Evolutionary conservation across 2,888 invertebrate genomes (phyloP).

Genomic region (Habrosyne pyritoides): DNA sequence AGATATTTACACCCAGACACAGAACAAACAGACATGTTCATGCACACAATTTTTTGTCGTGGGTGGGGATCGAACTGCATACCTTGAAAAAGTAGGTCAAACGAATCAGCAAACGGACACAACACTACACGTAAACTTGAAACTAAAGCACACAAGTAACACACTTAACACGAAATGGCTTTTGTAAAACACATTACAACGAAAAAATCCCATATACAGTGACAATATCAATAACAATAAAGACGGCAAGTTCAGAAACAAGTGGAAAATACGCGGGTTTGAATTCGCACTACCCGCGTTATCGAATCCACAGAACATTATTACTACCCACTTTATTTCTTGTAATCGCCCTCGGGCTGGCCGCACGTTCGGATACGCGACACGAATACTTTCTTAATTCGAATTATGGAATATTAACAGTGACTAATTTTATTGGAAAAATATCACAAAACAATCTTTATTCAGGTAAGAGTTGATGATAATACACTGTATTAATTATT

Average conservation of each 20-base stretch:
- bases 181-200: background rate
- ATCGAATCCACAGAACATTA: background rate
- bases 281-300: background rate
- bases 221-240: background rate
- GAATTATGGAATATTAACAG: background rate
- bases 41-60: no score
- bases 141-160: background rate
- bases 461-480: no score
- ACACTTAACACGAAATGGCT: background rate
- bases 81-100: no score
- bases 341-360: background rate
- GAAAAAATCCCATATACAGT: background rate
- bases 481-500: no score
- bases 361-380: background rate
- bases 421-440: no score
- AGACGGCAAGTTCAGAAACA: background rate
- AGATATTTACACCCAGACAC: no score
- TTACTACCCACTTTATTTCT: background rate
- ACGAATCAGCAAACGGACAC: no score
- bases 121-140: no score
- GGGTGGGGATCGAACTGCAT: no score
- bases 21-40: no score
- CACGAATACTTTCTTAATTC: background rate
- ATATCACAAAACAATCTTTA: no score
- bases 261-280: background rate